Percentiles rank a stretch among this genome's conserved stretches.
These are phyloP conservation scores for Drosophila takahashii DNA, from an alignment of 1,140 invertebrate genomes.

Conservation along the genomic window DNA sequence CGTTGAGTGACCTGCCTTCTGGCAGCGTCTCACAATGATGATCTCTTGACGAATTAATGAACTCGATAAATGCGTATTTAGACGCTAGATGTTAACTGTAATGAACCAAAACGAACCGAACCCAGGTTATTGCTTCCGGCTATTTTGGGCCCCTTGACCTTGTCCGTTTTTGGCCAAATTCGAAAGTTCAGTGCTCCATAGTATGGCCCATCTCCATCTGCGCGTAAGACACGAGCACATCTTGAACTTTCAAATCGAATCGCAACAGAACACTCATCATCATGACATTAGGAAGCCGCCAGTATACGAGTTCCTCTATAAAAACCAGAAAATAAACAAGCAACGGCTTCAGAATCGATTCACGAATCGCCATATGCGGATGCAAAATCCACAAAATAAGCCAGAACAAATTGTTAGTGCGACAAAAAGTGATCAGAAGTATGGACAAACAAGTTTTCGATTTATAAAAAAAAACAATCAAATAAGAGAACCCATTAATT, in stretches of 20 bases:
- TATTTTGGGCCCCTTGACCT: conserved; percentile 27
- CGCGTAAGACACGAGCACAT: conserved; percentile 32
- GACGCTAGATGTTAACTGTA: conserved; percentile 56
- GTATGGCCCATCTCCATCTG: conserved; percentile 12
- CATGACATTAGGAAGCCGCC: conserved; percentile 60
- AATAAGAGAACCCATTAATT: conserved; percentile 14
- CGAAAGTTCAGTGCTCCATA: conserved; percentile 62
- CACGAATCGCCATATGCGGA: conserved; percentile 66
- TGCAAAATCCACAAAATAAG: conserved; percentile 58
- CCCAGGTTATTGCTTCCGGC: conserved; percentile 45
- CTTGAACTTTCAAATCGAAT: conserved; percentile 63
- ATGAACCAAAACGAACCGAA: conserved; percentile 30
- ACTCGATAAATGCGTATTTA: conserved; percentile 50
- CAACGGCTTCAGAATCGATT: conserved; percentile 76
- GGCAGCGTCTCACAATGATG: conserved; percentile 36
- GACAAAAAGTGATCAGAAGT: conserved; percentile 54
- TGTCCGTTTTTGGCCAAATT: conserved; percentile 51
- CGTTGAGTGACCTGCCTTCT: conserved; percentile 62
- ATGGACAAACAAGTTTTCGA: conserved; percentile 57
- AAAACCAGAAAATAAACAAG: conserved; percentile 82
- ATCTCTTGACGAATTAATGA: conserved; percentile 75
- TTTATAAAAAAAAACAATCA: conserved; percentile 7
- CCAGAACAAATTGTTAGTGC: conserved; percentile 46
- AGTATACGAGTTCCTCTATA: conserved; percentile 70
- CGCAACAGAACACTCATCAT: conserved; percentile 24